phyloP scores from a whole-genome alignment of 1,140 invertebrate genomes.

The Halictus rubicundus region DNA sequence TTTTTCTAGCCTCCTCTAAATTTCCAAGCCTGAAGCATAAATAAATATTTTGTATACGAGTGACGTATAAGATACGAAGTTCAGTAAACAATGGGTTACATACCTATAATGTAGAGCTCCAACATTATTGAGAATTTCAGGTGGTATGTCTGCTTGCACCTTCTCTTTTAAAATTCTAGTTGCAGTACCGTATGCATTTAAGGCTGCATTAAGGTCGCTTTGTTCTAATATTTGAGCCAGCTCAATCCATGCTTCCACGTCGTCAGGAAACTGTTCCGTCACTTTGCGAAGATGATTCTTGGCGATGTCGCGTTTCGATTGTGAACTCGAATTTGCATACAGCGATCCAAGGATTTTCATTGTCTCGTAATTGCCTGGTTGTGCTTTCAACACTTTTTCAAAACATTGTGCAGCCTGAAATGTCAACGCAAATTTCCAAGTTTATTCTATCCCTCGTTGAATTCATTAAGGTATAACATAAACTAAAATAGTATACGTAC shows the following conservation, averaged over 20 bases:
- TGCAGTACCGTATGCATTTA: slow-evolving; percentile 96
- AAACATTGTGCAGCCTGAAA: slow-evolving; percentile 97
- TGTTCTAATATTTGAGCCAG: slow-evolving; percentile 98
- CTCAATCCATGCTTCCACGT: slow-evolving; percentile 99
- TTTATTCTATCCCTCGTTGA: not conserved
- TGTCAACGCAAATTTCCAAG: slow-evolving; percentile 24
- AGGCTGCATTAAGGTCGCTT: slow-evolving; percentile 91
- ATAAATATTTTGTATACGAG: not conserved
- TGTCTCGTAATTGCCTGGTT: slow-evolving; percentile 99
- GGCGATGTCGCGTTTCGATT: slow-evolving; percentile 95
- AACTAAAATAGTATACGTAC: slow-evolving; percentile 81
- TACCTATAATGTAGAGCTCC: slow-evolving; percentile 94
- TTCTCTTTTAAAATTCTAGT: slow-evolving; percentile 96
- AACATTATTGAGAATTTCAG: slow-evolving; percentile 99
- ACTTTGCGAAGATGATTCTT: slow-evolving; percentile 95
- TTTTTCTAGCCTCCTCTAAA: slow-evolving; percentile 90
- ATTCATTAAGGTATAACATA: not conserved
- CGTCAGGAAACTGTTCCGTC: slow-evolving; percentile 98
- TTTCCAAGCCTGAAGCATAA: slow-evolving; percentile 85
- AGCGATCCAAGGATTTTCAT: slow-evolving; percentile 99
- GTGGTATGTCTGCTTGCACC: slow-evolving; percentile 96
- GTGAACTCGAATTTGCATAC: slow-evolving; percentile 95
- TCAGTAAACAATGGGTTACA: slow-evolving; percentile 23
- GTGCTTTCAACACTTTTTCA: slow-evolving; percentile 98
- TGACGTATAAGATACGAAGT: slow-evolving; percentile 33